Percentiles rank a stretch among this genome's conserved stretches.
Conservation (phyloP, 2,113 vertebrate species). For the Chaetura pelagica region DNA sequence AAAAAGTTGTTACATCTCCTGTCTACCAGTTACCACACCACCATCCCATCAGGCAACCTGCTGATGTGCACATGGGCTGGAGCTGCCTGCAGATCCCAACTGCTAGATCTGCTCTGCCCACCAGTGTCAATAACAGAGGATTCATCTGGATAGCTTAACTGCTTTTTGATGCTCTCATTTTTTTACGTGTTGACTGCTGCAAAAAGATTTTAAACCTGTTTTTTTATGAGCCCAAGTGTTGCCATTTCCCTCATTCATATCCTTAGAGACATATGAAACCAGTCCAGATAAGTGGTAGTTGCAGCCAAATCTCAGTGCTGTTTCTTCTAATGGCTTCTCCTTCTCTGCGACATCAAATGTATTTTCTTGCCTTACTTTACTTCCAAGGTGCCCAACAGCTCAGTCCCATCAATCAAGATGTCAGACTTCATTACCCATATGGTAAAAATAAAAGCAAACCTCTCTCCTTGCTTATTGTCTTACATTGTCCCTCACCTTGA, state of each 20-base stretch:
- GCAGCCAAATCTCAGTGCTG: neutral
- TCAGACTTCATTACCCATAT: neutral
- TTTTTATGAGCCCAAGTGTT: neutral
- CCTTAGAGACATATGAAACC: neutral
- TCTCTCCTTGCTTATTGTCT: neutral
- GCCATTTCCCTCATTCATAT: neutral
- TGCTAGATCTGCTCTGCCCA: neutral
- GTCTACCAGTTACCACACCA: fast-evolving
- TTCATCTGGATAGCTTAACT: neutral
- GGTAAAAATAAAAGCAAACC: constrained; percentile 42
- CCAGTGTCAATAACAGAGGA: neutral
- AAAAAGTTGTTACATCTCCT: neutral
- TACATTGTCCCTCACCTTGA: neutral
- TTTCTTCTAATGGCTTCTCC: neutral
- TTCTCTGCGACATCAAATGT: neutral
- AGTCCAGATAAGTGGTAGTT: neutral
- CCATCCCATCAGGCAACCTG: neutral
- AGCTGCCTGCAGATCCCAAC: neutral
- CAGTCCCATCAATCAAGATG: constrained; percentile 13
- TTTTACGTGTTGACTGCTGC: neutral
- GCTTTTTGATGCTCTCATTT: neutral
- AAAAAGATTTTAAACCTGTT: neutral
- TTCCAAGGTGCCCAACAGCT: neutral
- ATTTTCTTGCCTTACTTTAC: neutral
- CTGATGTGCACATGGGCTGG: neutral